Base-by-base conservation (phyloP, 2,113 vertebrate species). In the Lynx canadensis region DNA sequence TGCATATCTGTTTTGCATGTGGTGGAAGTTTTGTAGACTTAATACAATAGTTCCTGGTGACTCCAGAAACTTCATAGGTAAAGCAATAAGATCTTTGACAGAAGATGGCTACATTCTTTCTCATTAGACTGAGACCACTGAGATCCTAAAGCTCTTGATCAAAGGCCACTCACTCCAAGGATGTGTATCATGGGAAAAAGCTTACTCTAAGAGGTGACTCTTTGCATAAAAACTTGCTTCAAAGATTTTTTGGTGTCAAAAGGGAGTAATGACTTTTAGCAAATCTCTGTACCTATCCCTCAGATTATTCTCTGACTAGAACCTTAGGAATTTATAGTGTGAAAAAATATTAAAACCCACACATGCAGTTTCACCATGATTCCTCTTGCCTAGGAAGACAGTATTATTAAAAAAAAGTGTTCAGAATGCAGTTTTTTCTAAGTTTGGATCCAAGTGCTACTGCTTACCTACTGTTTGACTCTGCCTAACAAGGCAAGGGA, bases 241-340 rank as follows among this genome's bases (percentile, higher is more conserved):
- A 79, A 91, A 91, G 31, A 50, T 4, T 5, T 57, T 85, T 73
- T 87, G 21, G 27, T 88, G 45, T 71, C n/a, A 82, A 85, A 66
- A 91, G 36, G 19, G 14, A 74, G 13, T 29, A 33, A 85, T 71
- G 6, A 36, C 4, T 60, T 78, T 36, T 52, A 83, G 36, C 16
- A 82, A 68, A 74, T 45, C 27, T 38, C 50, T 69, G 45, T 4
- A 55, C 68, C 12, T 63, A 31, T 45, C 21, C 9, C 14, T 82
- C 19, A 90, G 16, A 86, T 65, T 87, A 90, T 92, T 91, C 48
- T 94, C 52, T 86, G 25, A 90, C 23, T 23, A 18, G 90, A 76
- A 55, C 11, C 10, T 69, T 90, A 69, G 12, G 8, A 36, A 81
- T 78, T 12, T 90, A 1, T 80, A 63, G 29, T 3, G 5, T 63